Evolutionary conservation across 2,888 invertebrate species (phyloP), one percentile per base, ranked within the genome.

Genomic region (Margaritifera margaritifera): DNA sequence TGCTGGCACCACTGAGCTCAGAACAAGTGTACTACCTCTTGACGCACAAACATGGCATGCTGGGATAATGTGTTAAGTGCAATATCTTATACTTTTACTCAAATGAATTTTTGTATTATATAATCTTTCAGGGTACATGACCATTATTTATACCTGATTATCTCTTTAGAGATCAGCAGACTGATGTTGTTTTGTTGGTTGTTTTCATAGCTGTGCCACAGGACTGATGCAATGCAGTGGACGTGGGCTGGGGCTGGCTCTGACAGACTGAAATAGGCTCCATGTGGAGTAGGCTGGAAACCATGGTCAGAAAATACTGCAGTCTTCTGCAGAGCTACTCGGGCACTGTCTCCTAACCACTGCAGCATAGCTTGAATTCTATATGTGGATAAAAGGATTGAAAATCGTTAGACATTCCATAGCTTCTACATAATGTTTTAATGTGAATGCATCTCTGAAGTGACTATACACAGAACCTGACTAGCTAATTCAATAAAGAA

Each of bases 161-260:
- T 89, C 58, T 95, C 93, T 65, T 93, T 92, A 0, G 94, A 94
- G 57, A 96, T 92, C 68, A 95, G 90, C 31, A 92, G 91, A 56
- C 93, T 91, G 31, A 96, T 88, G 85, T 94, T 93, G 67, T 86
- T 84, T 11, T 79, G 74, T 6, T 84, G 83, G 20, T 78, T 78
- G 19, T 80, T 71, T 55, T 86, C 84, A 59, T 81, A 79, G 68
- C 86, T 86, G 66, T 93, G 92, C 95, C 95, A 95, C 72, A 95
- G 90, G 60, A 96, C 94, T 55, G 95, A 94, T 6, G 96, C 94
- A 59, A 95, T 93, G 73, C 95, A 95, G 82, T 95, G 95, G 15
- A 90, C 84, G 75, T 89, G 88, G 22, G 84, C 80, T 4, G 87
- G 82, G 19, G 89, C 85, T 3, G 89, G 88, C 57, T 81, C 80